Evolutionary conservation across 2,797 vertebrate genomes (phyloP).

Genomic region (Ciconia nigra): DNA sequence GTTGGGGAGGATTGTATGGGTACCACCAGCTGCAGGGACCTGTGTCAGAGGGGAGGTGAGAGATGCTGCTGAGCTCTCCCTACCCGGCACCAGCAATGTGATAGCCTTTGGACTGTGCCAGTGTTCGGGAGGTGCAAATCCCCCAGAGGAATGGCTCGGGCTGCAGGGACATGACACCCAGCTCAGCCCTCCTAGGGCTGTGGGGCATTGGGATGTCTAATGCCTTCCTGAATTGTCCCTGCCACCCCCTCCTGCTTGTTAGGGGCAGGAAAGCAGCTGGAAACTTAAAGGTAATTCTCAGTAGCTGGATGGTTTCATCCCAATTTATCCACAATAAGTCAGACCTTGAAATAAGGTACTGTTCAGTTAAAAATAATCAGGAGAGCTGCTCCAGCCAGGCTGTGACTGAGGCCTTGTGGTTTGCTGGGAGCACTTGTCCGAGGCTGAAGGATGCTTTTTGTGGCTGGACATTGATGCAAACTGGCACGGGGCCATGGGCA

Average conservation of each 20-base stretch:
- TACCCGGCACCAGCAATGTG: rapidly evolving
- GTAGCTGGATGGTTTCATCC: neutral
- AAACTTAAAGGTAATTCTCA: neutral
- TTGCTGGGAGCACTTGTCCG: neutral
- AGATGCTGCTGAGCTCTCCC: neutral
- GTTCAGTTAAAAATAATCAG: neutral
- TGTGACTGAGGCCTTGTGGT: neutral
- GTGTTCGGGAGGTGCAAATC: neutral
- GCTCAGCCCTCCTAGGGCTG: neutral
- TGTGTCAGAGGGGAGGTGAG: neutral
- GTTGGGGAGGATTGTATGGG: neutral
- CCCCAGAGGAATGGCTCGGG: neutral
- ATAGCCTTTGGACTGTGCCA: neutral
- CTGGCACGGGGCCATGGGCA: rapidly evolving
- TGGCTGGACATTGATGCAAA: neutral
- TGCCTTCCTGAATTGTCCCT: neutral
- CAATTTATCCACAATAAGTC: neutral
- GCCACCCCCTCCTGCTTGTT: neutral
- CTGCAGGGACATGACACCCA: neutral
- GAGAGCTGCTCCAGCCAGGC: neutral
- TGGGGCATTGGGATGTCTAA: neutral
- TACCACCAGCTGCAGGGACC: neutral
- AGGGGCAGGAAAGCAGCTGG: neutral
- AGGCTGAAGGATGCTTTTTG: neutral
- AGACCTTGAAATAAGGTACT: neutral